Base-by-base conservation (phyloP, 2,797 vertebrate species). In the Serranus cabrilla region DNA sequence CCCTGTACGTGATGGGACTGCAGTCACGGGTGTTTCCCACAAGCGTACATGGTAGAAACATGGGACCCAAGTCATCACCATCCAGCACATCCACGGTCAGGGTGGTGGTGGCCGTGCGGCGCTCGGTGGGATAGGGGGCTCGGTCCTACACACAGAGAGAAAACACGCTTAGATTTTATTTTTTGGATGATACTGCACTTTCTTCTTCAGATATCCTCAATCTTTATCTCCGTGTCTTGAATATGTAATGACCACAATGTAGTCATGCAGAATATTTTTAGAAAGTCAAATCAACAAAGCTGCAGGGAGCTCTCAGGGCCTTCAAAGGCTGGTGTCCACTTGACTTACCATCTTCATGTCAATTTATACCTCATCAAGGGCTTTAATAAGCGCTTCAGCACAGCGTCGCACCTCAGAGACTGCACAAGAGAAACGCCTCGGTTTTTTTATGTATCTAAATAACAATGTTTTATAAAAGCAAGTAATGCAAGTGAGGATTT, bases 41-140 rank as follows among this genome's bases (percentile, higher is more conserved):
- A 5, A 97, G 92, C 1, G 93, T 92, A 63, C 98, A 99, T 3
- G 98, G 98, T 37, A 99, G 96, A 82, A 99, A 99, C 96, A 98
- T 95, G 0, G 98, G 98, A 12, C 98, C 98, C 91, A 99, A 63
- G 84, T 99, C 98, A 2, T 99, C 98, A 2, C 98, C 98, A 2
- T 99, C 98, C 5, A 98, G 93, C 17, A 99, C 93, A 0, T 99
- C 97, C 57, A 99, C 97, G 0, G 97, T 99, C 23, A 99, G 96
- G 0, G 98, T 99, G 45, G 97, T 96, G 11, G 98, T 99, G 76
- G 97, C 97, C 0, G 97, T 98, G 18, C 95, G 93, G 3, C 98
- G 90, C 65, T 97, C 96, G 0, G 93, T 94, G 13, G 96, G 94
- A 83, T 97, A 95, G 2, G 97, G 97, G 34, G 98, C 97, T 62